These are phyloP conservation scores for Platygyra sinensis DNA, from an alignment of 64 coral and sea anemone genomes.

Conservation along the genomic window DNA sequence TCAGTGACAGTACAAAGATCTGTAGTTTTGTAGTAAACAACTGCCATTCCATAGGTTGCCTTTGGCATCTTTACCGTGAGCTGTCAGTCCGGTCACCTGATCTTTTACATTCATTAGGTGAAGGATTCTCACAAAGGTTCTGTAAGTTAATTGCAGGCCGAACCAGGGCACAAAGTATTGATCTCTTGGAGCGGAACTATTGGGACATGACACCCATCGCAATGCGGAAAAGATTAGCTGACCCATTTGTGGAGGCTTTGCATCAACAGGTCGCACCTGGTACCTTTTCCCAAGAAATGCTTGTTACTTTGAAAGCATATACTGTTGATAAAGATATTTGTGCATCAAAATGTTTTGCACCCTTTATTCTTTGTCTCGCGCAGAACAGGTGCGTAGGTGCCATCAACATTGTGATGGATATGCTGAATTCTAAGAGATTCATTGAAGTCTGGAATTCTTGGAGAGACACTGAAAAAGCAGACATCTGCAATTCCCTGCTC, in stretches of 20 bases:
- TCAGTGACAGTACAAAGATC: neutral
- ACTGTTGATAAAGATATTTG: neutral
- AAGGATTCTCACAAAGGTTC: neutral
- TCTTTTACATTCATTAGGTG: neutral
- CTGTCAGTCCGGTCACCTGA: neutral
- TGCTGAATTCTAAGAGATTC: neutral
- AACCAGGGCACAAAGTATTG: neutral
- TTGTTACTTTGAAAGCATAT: neutral
- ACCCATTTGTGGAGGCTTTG: neutral
- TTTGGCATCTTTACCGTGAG: neutral
- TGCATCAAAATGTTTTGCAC: neutral
- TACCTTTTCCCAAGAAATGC: neutral
- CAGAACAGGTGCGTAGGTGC: neutral
- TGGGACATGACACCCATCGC: neutral
- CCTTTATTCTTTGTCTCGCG: neutral
- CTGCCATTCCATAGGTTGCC: neutral
- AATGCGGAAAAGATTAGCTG: neutral
- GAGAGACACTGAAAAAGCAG: neutral
- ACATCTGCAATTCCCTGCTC: neutral
- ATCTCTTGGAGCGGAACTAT: neutral
- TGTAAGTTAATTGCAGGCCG: neutral
- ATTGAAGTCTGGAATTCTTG: neutral
- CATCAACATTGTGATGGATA: neutral
- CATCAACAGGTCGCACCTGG: neutral
- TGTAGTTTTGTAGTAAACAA: neutral